Percentiles rank a stretch among this genome's conserved stretches.
These are phyloP conservation scores for Fragum sueziense DNA, from an alignment of 2,888 invertebrate species.

Conservation along the genomic window DNA sequence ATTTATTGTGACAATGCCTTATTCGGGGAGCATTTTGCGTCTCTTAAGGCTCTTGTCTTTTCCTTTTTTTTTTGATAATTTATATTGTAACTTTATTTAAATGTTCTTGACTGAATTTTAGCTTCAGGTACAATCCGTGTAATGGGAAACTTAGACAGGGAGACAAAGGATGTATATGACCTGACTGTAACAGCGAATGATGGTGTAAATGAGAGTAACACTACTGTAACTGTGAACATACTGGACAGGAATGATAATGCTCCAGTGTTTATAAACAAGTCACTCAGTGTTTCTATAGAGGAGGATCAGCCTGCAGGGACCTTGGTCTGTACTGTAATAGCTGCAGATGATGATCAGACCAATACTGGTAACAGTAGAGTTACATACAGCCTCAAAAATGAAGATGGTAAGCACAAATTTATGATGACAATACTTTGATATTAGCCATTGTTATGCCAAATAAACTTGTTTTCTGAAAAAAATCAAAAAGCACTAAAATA, in stretches of 20 bases:
- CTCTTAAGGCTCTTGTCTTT: too few species aligned
- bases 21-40: too few species aligned
- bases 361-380: conserved; percentile 36
- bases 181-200: conserved; percentile 48
- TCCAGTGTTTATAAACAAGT: conserved; percentile 39
- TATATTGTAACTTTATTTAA: background rate
- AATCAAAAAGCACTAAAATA: too few species aligned
- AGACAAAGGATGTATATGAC: conserved; percentile 28
- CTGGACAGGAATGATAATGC: conserved; percentile 62
- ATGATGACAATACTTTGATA: too few species aligned
- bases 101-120: background rate
- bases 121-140: conserved; percentile 41
- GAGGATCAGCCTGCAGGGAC: conserved; percentile 29
- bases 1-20: too few species aligned
- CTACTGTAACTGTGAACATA: conserved; percentile 40
- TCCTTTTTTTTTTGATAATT: too few species aligned
- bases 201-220: conserved; percentile 23
- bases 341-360: conserved; percentile 24
- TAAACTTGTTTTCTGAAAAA: too few species aligned
- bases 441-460: too few species aligned
- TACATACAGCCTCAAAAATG: conserved; percentile 1
- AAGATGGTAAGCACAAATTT: background rate
- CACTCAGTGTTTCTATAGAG: conserved; percentile 12
- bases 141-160: conserved; percentile 52
- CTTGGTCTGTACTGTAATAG: conserved; percentile 13